A percentile compares a stretch with the other conserved stretches of the same genome.
Conservation (phyloP, 2,797 vertebrate genomes). For the Gambelia wislizenii region DNA sequence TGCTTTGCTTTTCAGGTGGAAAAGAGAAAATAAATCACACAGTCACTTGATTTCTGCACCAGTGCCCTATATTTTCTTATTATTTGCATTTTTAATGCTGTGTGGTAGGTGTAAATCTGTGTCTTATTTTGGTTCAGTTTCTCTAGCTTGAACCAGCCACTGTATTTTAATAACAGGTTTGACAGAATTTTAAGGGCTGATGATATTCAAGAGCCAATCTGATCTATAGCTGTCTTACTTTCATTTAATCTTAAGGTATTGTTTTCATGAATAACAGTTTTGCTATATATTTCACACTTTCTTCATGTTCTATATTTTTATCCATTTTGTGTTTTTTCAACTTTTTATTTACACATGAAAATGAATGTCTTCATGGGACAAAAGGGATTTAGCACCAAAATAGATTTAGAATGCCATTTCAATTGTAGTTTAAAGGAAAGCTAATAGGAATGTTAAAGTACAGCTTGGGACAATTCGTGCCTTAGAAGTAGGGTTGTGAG, state of each 20-base stretch:
- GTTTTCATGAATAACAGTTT: background rate
- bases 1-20: slow-evolving; percentile 1
- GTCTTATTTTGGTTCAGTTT: background rate
- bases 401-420: slow-evolving; percentile 9
- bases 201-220: background rate
- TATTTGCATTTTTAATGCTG: slow-evolving; percentile 31
- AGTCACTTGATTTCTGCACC: background rate
- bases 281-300: background rate
- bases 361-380: background rate
- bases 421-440: background rate
- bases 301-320: slow-evolving; percentile 6
- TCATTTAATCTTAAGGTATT: background rate
- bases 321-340: background rate
- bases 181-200: background rate
- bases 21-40: background rate
- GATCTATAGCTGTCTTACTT: background rate
- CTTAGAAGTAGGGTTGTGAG: background rate
- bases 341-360: slow-evolving; percentile 33
- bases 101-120: slow-evolving; percentile 18
- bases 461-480: background rate
- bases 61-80: background rate
- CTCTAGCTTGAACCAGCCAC: background rate
- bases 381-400: background rate
- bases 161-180: background rate
- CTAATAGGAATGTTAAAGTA: background rate